Evolutionary conservation across 1,140 invertebrate species (phyloP).

Genomic region (Aphelenchoides fujianensis): DNA sequence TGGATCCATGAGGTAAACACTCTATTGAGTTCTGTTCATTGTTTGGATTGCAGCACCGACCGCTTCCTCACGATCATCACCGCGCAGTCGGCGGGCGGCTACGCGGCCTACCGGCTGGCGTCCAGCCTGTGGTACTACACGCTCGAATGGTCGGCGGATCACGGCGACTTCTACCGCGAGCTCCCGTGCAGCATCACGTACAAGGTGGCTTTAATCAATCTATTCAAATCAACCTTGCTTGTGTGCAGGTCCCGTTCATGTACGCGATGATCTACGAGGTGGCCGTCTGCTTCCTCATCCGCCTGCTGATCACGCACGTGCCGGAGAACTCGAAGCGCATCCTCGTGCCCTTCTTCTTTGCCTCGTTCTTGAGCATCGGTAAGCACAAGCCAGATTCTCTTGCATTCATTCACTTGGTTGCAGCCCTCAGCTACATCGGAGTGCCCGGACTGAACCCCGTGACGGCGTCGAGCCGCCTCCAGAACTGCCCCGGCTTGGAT

Average conservation of each 20-base stretch:
- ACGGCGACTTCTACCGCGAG: constrained; percentile 38
- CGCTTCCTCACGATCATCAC: constrained; percentile 44
- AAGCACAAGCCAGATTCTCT: constrained; percentile 4
- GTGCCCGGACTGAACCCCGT: constrained; percentile 58
- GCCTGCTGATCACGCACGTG: constrained; percentile 24
- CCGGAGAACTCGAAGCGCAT: constrained; percentile 25
- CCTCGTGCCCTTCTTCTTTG: constrained; percentile 40
- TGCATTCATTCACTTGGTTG: constrained; percentile 11
- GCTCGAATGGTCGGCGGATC: constrained; percentile 38
- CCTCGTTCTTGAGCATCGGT: constrained; percentile 49
- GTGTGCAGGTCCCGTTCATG: constrained; percentile 45
- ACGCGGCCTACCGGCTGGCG: constrained; percentile 45
- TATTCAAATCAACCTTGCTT: not conserved
- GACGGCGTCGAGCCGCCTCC: constrained; percentile 44
- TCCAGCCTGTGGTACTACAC: constrained; percentile 51
- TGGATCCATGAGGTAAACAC: not conserved
- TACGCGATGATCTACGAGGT: constrained; percentile 47
- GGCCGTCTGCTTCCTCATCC: constrained; percentile 32
- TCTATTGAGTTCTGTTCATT: not conserved
- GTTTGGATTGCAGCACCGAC: constrained; percentile 31
- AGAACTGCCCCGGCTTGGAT: constrained; percentile 46
- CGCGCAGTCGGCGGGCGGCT: constrained; percentile 50
- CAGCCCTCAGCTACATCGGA: constrained; percentile 49
- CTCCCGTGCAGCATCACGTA: constrained; percentile 45
- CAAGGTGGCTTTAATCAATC: constrained; percentile 38